phyloP scores from a whole-genome alignment of 2,888 invertebrate genomes.

The Catotricha subobsoleta region DNA sequence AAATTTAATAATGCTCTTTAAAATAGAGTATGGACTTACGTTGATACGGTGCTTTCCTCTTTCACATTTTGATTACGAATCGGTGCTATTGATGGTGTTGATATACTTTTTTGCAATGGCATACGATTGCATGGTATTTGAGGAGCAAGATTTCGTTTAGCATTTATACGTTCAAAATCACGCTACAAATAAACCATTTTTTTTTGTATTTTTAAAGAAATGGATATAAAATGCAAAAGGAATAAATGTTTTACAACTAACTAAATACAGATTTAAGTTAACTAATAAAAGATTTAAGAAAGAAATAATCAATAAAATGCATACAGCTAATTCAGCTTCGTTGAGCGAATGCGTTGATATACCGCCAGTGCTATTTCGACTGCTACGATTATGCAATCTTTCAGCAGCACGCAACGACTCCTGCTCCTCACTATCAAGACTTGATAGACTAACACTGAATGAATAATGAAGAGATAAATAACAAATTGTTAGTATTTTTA shows the following conservation, averaged over 20 bases:
- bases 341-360: slow-evolving; percentile 64
- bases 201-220: not conserved
- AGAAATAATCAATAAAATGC: slow-evolving; percentile 1
- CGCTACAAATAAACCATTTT: slow-evolving; percentile 14
- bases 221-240: not conserved
- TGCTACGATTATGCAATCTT: slow-evolving; percentile 26
- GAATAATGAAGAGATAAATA: slow-evolving; percentile 1
- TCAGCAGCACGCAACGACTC: slow-evolving; percentile 36
- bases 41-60: slow-evolving; percentile 31
- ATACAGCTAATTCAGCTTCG: slow-evolving; percentile 70
- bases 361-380: slow-evolving; percentile 35
- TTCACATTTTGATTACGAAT: slow-evolving; percentile 41
- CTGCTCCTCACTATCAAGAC: slow-evolving; percentile 76
- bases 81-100: slow-evolving; percentile 75
- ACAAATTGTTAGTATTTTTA: too few relatives aligned
- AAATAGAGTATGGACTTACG: slow-evolving; percentile 31
- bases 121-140: slow-evolving; percentile 36
- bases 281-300: not conserved
- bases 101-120: slow-evolving; percentile 76
- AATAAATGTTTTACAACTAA: not conserved
- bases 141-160: slow-evolving; percentile 32
- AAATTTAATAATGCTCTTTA: not conserved
- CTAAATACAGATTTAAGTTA: not conserved
- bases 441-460: slow-evolving; percentile 50
- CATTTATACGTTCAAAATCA: slow-evolving; percentile 28